A percentile compares a stretch with the other conserved stretches of the same genome.
These are phyloP conservation scores for Lysandra coridon DNA, from an alignment of 2,888 invertebrate species.

Conservation along the genomic window DNA sequence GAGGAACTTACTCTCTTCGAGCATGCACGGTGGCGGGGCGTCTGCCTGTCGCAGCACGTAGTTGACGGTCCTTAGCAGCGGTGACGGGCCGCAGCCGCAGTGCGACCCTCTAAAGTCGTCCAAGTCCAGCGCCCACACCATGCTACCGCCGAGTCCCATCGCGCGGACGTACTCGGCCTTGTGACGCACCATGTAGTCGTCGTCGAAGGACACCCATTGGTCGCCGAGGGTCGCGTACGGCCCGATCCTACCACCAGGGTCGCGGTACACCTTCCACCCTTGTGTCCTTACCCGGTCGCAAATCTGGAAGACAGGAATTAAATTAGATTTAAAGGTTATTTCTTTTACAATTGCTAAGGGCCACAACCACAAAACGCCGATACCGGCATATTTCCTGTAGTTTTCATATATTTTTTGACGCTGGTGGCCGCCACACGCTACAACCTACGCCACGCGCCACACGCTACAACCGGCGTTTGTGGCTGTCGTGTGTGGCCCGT, in stretches of 20 bases:
- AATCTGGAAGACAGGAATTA: constrained; percentile 76
- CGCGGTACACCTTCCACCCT: constrained; percentile 89
- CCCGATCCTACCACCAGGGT: constrained; percentile 90
- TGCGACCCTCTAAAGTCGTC: constrained; percentile 89
- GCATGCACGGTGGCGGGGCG: constrained; percentile 78
- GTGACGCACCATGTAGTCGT: constrained; percentile 89
- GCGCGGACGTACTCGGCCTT: constrained; percentile 91
- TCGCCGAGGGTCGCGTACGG: constrained; percentile 91
- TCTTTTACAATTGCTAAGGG: background rate
- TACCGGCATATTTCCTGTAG: too few relatives aligned
- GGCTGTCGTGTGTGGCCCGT: too few relatives aligned
- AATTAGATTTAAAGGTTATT: background rate
- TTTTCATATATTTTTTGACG: too few relatives aligned
- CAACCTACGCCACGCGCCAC: too few relatives aligned
- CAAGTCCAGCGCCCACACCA: constrained; percentile 94
- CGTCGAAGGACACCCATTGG: constrained; percentile 97
- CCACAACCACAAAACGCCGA: too few relatives aligned
- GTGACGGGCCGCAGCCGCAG: constrained; percentile 91
- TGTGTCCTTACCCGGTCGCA: constrained; percentile 87
- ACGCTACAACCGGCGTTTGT: too few relatives aligned
- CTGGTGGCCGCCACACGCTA: too few relatives aligned
- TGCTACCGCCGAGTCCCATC: constrained; percentile 90
- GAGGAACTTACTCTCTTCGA: constrained; percentile 64
- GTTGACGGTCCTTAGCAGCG: constrained; percentile 89
- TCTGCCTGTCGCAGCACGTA: constrained; percentile 86